A percentile compares a stretch with the other conserved stretches of the same genome.
Evolutionary conservation across 1,140 invertebrate genomes (phyloP).

Genomic region (Zaprionus vittiger): DNA sequence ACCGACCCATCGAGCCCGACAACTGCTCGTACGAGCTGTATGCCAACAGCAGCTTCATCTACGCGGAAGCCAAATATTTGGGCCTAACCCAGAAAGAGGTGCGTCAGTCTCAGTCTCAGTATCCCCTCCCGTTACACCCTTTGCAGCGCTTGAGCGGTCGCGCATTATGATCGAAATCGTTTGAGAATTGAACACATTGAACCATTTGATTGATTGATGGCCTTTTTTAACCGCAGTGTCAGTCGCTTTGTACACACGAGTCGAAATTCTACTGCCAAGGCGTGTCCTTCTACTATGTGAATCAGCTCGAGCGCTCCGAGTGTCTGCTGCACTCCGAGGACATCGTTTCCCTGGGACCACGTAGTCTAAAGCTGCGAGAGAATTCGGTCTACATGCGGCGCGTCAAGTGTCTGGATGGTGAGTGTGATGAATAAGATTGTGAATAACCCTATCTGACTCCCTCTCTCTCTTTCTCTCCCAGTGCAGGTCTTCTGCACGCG

Average conservation of each 20-base stretch:
- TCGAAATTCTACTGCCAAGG: conserved; percentile 81
- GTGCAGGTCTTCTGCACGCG: conserved; percentile 87
- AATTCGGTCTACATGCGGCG: conserved; percentile 84
- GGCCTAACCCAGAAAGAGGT: conserved; percentile 83
- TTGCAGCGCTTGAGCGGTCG: conserved; percentile 49
- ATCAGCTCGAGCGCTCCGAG: conserved; percentile 64
- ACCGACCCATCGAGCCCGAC: conserved; percentile 69
- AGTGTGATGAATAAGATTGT: conserved; percentile 26
- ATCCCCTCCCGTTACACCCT: too few relatives aligned
- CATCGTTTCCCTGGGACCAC: conserved; percentile 85
- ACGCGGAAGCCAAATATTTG: conserved; percentile 79
- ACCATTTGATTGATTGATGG: conserved; percentile 67
- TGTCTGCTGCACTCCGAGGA: conserved; percentile 85
- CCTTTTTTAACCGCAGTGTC: conserved; percentile 62
- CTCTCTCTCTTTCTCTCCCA: conserved; percentile 62
- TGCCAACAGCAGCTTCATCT: conserved; percentile 81
- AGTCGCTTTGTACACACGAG: conserved; percentile 75
- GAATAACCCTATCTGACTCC: neutral
- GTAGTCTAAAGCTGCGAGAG: conserved; percentile 73
- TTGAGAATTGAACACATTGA: conserved; percentile 24
- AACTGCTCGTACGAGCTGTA: conserved; percentile 82
- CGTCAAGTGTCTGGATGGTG: conserved; percentile 85
- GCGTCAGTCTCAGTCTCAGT: conserved; percentile 22
- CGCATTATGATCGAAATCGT: conserved; percentile 72
- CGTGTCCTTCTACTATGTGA: conserved; percentile 69